Conservation (phyloP, 2,113 vertebrate species). For the Ceratotherium simum region DNA sequence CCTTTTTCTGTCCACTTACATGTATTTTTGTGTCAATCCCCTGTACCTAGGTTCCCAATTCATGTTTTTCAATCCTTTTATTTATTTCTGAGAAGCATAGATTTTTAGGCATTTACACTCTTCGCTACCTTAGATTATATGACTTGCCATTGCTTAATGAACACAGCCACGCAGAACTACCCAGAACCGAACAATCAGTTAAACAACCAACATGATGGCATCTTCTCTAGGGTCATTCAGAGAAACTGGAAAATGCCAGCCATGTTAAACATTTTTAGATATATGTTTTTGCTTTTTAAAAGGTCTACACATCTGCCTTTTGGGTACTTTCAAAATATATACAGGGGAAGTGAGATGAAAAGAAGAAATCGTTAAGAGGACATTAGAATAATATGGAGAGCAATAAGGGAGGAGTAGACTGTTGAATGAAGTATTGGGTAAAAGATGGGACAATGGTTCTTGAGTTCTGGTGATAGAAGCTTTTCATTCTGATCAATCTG, state of each 20-base stretch:
- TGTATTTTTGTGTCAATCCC: not conserved
- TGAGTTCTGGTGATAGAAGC: not conserved
- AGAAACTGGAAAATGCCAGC: not conserved
- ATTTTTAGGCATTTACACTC: not conserved
- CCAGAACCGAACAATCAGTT: not conserved
- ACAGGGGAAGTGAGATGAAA: not conserved
- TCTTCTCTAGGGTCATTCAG: not conserved
- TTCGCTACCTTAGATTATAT: not conserved
- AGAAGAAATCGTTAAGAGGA: not conserved
- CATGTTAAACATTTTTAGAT: not conserved
- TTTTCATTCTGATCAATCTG: not conserved
- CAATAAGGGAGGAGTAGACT: rapidly evolving
- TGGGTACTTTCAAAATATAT: not conserved
- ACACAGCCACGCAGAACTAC: not conserved
- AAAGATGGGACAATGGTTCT: not conserved
- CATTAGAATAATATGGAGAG: too few species aligned
- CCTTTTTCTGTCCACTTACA: not conserved
- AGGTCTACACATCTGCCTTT: not conserved
- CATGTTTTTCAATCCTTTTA: not conserved
- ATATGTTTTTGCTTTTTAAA: not conserved
- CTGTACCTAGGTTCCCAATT: not conserved
- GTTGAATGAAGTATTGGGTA: not conserved
- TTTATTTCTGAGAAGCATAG: not conserved
- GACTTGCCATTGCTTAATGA: not conserved
- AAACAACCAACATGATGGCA: not conserved